Evolutionary conservation across 2,797 vertebrate genomes (phyloP).

Genomic region (Lacerta agilis): DNA sequence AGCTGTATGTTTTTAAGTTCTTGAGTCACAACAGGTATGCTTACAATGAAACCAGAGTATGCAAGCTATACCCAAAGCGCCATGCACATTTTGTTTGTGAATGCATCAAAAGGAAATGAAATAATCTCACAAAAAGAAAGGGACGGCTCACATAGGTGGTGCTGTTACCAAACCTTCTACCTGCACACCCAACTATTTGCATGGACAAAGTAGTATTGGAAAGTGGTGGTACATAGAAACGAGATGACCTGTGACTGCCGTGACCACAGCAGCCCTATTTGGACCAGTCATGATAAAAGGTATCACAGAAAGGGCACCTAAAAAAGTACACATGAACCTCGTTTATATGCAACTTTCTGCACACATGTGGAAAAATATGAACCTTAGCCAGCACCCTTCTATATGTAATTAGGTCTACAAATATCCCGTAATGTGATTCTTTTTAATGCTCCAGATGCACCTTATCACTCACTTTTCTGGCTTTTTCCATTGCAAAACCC

Average conservation of each 20-base stretch:
- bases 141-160: not conserved
- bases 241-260: too few species aligned
- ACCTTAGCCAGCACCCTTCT: not conserved
- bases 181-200: not conserved
- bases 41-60: not conserved
- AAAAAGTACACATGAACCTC: not conserved
- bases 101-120: not conserved
- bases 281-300: not conserved
- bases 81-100: not conserved
- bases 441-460: not conserved
- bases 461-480: not conserved
- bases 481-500: not conserved
- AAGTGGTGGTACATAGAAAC: not conserved
- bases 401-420: not conserved
- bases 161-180: not conserved
- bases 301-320: not conserved
- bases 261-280: not conserved
- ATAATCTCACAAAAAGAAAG: not conserved
- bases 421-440: not conserved
- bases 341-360: not conserved
- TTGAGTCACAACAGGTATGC: not conserved
- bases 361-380: not conserved
- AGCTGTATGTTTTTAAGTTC: not conserved
- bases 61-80: not conserved
- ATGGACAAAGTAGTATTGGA: not conserved